Evolutionary conservation across 2,113 vertebrate genomes (phyloP).

Genomic region (Morone chrysops): DNA sequence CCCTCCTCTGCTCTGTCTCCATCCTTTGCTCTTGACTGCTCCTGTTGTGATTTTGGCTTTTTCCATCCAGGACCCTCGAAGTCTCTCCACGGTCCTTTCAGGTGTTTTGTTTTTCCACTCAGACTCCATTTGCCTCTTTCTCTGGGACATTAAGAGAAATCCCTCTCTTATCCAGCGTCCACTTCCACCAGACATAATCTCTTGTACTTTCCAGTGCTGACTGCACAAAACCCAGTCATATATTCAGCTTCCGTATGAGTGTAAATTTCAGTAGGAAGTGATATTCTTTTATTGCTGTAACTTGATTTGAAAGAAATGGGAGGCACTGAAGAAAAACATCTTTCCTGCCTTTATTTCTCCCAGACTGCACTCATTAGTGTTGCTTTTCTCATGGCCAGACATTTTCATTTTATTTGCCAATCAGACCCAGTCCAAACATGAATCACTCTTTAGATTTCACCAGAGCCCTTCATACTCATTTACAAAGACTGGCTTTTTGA

Average conservation of each 20-base stretch:
- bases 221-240: not conserved
- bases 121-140: constrained; percentile 27
- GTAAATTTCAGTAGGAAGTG: constrained; percentile 2
- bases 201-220: not conserved
- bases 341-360: not conserved
- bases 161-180: not conserved
- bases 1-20: constrained; percentile 4
- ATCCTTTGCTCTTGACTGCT: constrained; percentile 56
- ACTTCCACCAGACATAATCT: constrained; percentile 13
- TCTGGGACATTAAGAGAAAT: constrained; percentile 27
- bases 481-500: constrained; percentile 46
- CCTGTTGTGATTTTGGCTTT: constrained; percentile 33
- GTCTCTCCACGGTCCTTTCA: constrained; percentile 55
- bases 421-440: constrained; percentile 54
- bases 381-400: constrained; percentile 42
- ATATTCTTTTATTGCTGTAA: constrained; percentile 32
- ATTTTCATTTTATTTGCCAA: constrained; percentile 63
- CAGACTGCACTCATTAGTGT: constrained; percentile 38
- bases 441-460: constrained; percentile 36
- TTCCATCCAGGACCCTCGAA: constrained; percentile 63
- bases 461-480: not conserved
- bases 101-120: constrained; percentile 44
- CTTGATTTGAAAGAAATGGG: constrained; percentile 23
- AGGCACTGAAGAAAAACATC: constrained; percentile 26
- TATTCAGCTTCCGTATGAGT: not conserved